These are phyloP conservation scores for Redunca redunca DNA, from an alignment of 2,113 vertebrate genomes.

Conservation along the genomic window DNA sequence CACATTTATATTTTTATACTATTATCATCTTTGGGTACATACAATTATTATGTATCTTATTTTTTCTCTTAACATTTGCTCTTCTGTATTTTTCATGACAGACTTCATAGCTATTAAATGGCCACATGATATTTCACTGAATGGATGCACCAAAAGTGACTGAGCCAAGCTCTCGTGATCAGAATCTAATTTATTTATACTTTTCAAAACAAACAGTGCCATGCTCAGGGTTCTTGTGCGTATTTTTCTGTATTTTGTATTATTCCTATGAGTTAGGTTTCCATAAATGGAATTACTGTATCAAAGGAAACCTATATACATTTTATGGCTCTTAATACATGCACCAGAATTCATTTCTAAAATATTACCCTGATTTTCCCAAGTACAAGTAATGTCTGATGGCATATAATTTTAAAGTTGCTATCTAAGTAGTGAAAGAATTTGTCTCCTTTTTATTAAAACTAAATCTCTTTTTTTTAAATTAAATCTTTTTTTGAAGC, in stretches of 20 bases:
- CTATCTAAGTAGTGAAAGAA: neutral
- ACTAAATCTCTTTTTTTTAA: neutral
- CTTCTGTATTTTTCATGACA: neutral
- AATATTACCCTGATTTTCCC: neutral
- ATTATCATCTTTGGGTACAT: neutral
- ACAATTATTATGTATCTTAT: neutral
- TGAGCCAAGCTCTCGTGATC: neutral
- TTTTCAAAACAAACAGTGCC: slow-evolving; percentile 10
- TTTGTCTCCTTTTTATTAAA: slow-evolving; percentile 15
- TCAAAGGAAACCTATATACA: neutral
- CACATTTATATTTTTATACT: neutral
- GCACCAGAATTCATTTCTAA: neutral
- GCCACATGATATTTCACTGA: neutral
- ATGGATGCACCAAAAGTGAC: neutral
- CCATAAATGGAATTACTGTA: neutral
- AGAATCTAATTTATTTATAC: neutral
- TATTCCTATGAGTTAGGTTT: neutral
- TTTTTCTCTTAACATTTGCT: neutral
- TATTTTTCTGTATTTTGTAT: slow-evolving; percentile 9
- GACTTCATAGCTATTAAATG: neutral
- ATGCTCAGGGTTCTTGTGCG: neutral
- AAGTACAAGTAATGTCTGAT: neutral
- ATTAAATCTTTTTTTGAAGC: neutral
- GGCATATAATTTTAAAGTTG: neutral
- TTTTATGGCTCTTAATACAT: neutral